A percentile compares a stretch with the other conserved stretches of the same genome.
phyloP scores from a whole-genome alignment of 1,140 invertebrate species.

The Pentalonia nigronervosa region DNA sequence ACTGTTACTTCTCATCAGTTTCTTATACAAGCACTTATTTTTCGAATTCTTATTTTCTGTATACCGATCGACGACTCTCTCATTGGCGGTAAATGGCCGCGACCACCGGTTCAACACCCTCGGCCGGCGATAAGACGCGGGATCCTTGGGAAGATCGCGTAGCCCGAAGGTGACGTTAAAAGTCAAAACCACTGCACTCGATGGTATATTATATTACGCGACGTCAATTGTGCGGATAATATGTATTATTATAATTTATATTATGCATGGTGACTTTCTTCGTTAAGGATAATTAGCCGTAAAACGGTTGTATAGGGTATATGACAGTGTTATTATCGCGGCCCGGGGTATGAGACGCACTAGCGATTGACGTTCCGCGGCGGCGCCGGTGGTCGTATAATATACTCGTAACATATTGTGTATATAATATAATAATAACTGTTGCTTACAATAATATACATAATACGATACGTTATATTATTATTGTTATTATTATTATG shows the following conservation, averaged over 20 bases:
- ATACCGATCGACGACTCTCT: not conserved
- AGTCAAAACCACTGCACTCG: not conserved
- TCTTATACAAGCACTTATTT: no score
- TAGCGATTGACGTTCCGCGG: not conserved
- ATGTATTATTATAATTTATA: not conserved
- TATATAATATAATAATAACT: not conserved
- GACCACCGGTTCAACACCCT: not conserved
- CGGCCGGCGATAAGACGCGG: not conserved
- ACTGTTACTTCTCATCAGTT: not conserved
- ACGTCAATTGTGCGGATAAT: not conserved
- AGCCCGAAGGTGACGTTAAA: not conserved
- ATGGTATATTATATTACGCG: not conserved
- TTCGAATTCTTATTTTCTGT: not conserved
- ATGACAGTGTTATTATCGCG: not conserved
- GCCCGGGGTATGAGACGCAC: not conserved
- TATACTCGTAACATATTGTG: not conserved
- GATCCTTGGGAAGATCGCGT: not conserved
- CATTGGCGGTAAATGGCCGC: not conserved
- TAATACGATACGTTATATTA: not conserved
- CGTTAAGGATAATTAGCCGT: not conserved
- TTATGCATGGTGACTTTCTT: not conserved
- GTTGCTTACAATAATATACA: not conserved
- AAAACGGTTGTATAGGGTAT: not conserved
- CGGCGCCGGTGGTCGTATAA: not conserved
- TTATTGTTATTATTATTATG: not conserved